These are phyloP conservation scores for Gymnosoma rotundatum DNA, from an alignment of 2,888 invertebrate genomes.

Conservation along the genomic window DNA sequence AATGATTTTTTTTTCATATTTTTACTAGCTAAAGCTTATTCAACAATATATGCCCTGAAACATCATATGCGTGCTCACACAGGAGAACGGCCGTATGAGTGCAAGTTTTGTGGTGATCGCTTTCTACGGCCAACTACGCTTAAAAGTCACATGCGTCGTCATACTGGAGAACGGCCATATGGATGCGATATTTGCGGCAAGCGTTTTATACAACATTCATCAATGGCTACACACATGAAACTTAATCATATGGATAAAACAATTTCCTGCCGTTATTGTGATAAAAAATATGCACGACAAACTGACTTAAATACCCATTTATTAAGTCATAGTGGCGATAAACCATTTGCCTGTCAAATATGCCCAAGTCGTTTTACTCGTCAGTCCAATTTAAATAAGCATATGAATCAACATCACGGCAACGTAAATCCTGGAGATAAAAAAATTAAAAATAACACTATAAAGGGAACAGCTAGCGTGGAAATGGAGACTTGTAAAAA, in stretches of 20 bases:
- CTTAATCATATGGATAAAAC: conserved; percentile 78
- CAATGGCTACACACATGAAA: conserved; percentile 78
- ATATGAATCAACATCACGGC: conserved; percentile 77
- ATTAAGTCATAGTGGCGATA: conserved; percentile 77
- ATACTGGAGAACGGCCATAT: conserved; percentile 78
- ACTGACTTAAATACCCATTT: conserved; percentile 77
- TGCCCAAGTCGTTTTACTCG: conserved; percentile 78
- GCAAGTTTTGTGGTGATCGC: conserved; percentile 75
- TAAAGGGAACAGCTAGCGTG: neutral
- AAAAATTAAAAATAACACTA: conserved; percentile 8
- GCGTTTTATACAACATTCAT: conserved; percentile 78
- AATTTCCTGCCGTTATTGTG: conserved; percentile 77
- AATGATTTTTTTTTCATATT: neutral
- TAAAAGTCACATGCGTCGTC: conserved; percentile 77
- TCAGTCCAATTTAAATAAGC: conserved; percentile 77
- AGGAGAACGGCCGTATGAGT: conserved; percentile 77
- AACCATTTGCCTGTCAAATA: conserved; percentile 76
- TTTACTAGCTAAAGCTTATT: conserved; percentile 76
- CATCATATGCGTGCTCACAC: conserved; percentile 77
- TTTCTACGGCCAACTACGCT: conserved; percentile 77
- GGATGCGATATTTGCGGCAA: conserved; percentile 77
- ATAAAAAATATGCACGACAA: conserved; percentile 78
- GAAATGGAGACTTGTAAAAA: neutral
- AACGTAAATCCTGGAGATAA: conserved; percentile 10
- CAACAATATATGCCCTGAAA: conserved; percentile 76